These are phyloP conservation scores for Acyrthosiphon pisum DNA, from an alignment of 1,140 invertebrate species.

Conservation along the genomic window DNA sequence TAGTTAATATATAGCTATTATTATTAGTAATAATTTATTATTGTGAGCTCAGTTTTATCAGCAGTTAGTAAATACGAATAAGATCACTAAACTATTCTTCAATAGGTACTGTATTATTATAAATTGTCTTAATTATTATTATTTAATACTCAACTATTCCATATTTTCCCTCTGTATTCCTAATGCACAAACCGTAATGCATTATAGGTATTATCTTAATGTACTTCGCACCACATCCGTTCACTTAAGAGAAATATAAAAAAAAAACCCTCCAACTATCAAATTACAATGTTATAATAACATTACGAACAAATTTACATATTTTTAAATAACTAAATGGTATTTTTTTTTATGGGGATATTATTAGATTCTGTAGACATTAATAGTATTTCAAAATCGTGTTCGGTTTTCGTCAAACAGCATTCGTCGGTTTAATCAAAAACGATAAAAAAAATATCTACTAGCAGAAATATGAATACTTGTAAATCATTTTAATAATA, in stretches of 20 bases:
- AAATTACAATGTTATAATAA: not conserved
- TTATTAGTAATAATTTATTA: not conserved
- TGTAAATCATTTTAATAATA: not conserved
- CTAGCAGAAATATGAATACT: not conserved
- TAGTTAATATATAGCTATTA: not conserved
- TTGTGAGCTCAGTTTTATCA: not conserved
- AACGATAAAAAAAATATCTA: not conserved
- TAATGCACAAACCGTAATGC: not conserved
- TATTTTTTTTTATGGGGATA: not conserved
- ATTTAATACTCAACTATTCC: not conserved
- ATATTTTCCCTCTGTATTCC: not conserved
- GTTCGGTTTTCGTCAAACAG: not conserved
- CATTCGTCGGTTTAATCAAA: not conserved
- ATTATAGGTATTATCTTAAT: not conserved
- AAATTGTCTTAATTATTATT: not conserved
- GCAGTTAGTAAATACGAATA: not conserved
- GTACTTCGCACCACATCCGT: not conserved
- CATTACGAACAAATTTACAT: not conserved
- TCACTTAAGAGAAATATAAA: not conserved
- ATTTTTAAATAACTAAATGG: not conserved
- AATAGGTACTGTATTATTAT: not conserved
- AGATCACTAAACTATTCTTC: not conserved
- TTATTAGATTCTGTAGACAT: not conserved
- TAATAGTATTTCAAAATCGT: not conserved
- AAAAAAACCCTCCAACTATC: not conserved